Evolutionary conservation across 2,113 vertebrate genomes (phyloP), one percentile per base, ranked within the genome.

Genomic region (Helogale parvula): DNA sequence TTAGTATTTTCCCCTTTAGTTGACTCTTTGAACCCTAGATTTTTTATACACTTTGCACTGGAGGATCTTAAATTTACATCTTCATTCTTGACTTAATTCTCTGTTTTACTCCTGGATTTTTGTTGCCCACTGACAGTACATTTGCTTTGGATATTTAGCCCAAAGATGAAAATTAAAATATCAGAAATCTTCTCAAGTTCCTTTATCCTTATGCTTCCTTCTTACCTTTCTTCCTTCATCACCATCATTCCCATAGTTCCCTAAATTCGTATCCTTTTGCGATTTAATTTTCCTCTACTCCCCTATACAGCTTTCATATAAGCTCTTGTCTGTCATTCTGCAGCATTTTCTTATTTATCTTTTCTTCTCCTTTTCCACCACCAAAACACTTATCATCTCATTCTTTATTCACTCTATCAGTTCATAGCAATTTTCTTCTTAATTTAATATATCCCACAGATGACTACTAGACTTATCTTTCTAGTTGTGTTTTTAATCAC

Each of bases 391-490:
- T 60, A 45, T 31, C 5, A 27, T 41, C 54, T 90, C 50, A 65
- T 81, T 91, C 41, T 50, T 81, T 33, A 93, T 66, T 65, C 14
- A 15, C 14, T 41, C 9, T 69, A 50, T 52, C 19, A 74, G 25
- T 93, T 93, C 35, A n/a, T 57, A 88, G 94, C 82, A 45, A 1
- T 71, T 77, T 81, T 97, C 77, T 96, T 95, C 88, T 93, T 86
- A 66, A 41, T 63, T 27, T 69, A 80, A 79, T 54, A 23, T 35
- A 2, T 79, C 77, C n/a, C 63, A 47, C 25, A 94, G 72, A 41
- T 79, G 76, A 82, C 25, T 8, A 9, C 50, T 71, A 23, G 65
- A 23, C 66, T 71, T 81, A 41, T 50, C 69, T 83, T 90, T 96
- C 76, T 81, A 8, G 69, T 89, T 92, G 45, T 45, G 31, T 72